A percentile compares a stretch with the other conserved stretches of the same genome.
phyloP scores from a whole-genome alignment of 2,888 invertebrate genomes.

The Drosophila lacicola region DNA sequence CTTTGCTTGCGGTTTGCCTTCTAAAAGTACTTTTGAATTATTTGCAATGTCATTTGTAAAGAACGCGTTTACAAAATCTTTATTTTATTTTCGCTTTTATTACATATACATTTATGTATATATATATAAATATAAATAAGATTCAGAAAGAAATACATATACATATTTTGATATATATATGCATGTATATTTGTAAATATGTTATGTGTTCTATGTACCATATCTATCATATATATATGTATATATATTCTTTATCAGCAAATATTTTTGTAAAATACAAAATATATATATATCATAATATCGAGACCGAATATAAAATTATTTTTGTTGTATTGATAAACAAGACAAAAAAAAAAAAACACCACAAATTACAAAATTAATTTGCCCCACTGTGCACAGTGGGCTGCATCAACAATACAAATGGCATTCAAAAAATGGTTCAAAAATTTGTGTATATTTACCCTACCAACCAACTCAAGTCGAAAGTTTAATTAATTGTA shows the following conservation, averaged over 20 bases:
- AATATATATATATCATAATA: conserved; percentile 40
- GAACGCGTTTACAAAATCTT: conserved; percentile 38
- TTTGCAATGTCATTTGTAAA: conserved; percentile 15
- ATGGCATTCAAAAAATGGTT: background rate
- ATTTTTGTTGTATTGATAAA: conserved; percentile 20
- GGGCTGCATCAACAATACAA: background rate
- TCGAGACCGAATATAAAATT: conserved; percentile 27
- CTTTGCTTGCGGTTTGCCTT: conserved; percentile 6
- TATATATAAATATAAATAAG: conserved; percentile 54
- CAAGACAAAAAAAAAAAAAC: background rate
- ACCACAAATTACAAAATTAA: background rate
- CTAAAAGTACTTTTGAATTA: conserved; percentile 12
- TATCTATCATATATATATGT: conserved; percentile 26
- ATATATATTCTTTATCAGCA: conserved; percentile 16
- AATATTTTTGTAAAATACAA: conserved; percentile 49
- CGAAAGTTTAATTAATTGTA: conserved; percentile 1
- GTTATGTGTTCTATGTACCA: conserved; percentile 26
- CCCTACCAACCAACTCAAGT: background rate
- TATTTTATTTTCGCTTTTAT: background rate
- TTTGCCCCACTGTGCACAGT: background rate
- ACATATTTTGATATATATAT: conserved; percentile 39
- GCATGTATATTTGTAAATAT: conserved; percentile 47
- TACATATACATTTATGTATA: conserved; percentile 31
- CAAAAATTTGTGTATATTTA: no score
- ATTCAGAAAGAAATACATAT: conserved; percentile 59